Base-by-base conservation (phyloP, 2,797 vertebrate species). In the Luscinia luscinia region DNA sequence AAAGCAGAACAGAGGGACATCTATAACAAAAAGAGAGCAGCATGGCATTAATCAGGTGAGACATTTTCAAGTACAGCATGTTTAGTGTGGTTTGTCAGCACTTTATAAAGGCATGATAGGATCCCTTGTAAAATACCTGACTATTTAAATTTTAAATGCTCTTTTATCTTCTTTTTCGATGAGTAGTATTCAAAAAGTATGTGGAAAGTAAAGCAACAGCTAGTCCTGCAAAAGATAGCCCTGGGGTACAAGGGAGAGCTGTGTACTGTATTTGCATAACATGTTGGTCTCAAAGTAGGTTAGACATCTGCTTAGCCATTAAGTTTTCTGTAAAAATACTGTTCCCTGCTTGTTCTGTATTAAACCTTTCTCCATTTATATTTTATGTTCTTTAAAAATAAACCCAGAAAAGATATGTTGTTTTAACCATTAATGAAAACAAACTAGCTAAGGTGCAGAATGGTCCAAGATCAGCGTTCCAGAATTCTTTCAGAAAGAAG, bases 331-430 rank as follows among this genome's bases (percentile, higher is more conserved):
- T 92, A 87, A 89, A 94, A 95, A 89, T 80, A 89, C n/a, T 46
- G 19, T 61, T 87, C 43, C 55, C 14, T 79, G 5, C 87, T 91
- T 94, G 45, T 84, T 90, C 75, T 80, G 24, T 80, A 70, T 93
- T 87, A 93, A 95, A 57, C 26, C n/a, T 27, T 84, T 87, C 83
- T 91, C 83, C 30, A 26, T 76, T 94, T 84, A 67, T 87, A 67
- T 91, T 89, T 84, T 73, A 81, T 55, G 16, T 59, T 81, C 64
- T 79, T 94, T 77, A 73, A 92, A 94, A 93, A 93, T 84, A 95
- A 88, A 43, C 5, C 1, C 84, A 67, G 54, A 54, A 93, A 94
- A 84, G 22, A 64, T 48, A 24, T 89, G 54, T 82, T 89, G 41
- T 92, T 94, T 91, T 79, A 90, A 63, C 38, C 68, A 52, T 49